These are phyloP conservation scores for Cryptus armator DNA, from an alignment of 2,888 invertebrate genomes.

Conservation along the genomic window DNA sequence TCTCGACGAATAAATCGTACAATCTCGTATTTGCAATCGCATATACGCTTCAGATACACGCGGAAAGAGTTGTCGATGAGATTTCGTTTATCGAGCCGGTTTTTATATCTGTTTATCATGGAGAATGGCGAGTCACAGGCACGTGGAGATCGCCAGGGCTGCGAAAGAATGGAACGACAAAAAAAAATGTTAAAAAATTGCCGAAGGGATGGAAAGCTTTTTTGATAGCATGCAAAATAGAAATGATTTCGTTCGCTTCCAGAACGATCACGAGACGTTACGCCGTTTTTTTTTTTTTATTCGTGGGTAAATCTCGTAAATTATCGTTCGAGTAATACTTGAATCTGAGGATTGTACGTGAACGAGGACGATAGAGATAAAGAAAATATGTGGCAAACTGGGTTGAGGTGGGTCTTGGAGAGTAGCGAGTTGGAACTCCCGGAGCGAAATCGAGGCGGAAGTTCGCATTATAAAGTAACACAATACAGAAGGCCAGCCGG, in stretches of 20 bases:
- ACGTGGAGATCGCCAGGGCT: conserved; percentile 1
- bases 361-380: conserved; percentile 68
- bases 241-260: conserved; percentile 13
- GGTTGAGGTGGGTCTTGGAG: conserved; percentile 12
- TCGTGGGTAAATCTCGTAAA: background rate
- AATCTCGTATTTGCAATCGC: conserved; percentile 27
- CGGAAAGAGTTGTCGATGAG: conserved; percentile 31
- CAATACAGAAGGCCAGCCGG: conserved; percentile 43
- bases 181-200: background rate
- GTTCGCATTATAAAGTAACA: conserved; percentile 65
- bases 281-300: background rate
- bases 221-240: conserved; percentile 18
- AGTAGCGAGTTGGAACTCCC: conserved; percentile 15
- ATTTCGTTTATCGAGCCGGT: conserved; percentile 26
- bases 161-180: background rate
- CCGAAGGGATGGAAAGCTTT: conserved; percentile 21
- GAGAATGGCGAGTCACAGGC: background rate
- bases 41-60: conserved; percentile 3
- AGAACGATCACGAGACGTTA: conserved; percentile 1
- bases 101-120: conserved; percentile 36
- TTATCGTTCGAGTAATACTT: conserved; percentile 41
- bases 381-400: conserved; percentile 60
- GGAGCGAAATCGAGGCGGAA: conserved; percentile 41
- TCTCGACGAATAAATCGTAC: background rate
- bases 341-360: conserved; percentile 55